Conservation (phyloP, 1,140 invertebrate species). For the Goniozus legneri region DNA sequence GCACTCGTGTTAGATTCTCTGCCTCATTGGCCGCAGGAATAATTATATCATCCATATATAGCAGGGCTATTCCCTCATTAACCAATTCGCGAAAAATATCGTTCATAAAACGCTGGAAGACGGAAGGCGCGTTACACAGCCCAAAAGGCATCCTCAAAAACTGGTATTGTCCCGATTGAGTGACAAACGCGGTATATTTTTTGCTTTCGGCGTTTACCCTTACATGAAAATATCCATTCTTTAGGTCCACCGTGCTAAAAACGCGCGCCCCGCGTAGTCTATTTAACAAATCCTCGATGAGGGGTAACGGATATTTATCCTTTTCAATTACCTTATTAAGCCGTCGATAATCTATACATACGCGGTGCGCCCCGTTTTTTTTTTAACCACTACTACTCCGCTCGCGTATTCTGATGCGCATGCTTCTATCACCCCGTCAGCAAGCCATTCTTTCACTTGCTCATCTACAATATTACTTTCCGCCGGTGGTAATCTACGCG, state of each 20-base stretch:
- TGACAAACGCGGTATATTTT: slow-evolving; percentile 7
- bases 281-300: too few relatives aligned
- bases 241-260: too few relatives aligned
- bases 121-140: background rate
- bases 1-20: background rate
- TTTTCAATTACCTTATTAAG: too few relatives aligned
- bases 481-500: background rate
- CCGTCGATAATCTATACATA: too few relatives aligned
- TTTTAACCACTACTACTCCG: too few relatives aligned
- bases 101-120: slow-evolving; percentile 4
- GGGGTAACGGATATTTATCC: too few relatives aligned
- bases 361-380: too few relatives aligned
- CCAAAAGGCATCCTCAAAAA: slow-evolving; percentile 1
- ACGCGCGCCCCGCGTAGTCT: too few relatives aligned
- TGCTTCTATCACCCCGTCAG: too few relatives aligned
- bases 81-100: background rate
- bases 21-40: background rate
- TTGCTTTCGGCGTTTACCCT: background rate
- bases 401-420: too few relatives aligned
- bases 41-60: slow-evolving; percentile 6
- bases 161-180: background rate
- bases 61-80: background rate
- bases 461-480: background rate
- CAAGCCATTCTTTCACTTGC: background rate
- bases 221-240: slow-evolving; percentile 4